Evolutionary conservation across 2,888 invertebrate species (phyloP), one percentile per base, ranked within the genome.

Genomic region (Frankliniella fusca): DNA sequence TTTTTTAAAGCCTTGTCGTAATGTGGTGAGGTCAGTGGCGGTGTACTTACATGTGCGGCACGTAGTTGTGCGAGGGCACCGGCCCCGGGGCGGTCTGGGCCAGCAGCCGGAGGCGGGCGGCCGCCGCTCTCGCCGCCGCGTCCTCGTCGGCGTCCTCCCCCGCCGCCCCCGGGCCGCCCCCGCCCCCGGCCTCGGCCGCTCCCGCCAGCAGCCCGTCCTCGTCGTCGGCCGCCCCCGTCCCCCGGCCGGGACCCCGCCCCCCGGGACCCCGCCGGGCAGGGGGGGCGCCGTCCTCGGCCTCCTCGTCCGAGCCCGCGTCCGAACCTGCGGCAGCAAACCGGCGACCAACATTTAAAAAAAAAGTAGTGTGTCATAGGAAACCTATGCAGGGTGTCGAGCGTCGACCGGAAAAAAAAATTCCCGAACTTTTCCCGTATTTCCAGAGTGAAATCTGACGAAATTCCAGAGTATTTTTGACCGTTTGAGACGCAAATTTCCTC

Each of bases 281-380:
- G 61, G 61, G 70, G 23, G 70, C 70, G 8, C 23, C 70, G 11
- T 76, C 70, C 23, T 76, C 70, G 27, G 23, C 70, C 9, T 76
- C 70, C 27, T 76, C 70, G 23, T 76, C 70, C 0, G 70, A 76
- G 10, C 70, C 70, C 27, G 70, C 70, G 70, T 76, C 70, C 70
- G 70, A 76, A 76, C 70, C 70, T 76, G 27, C 3, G 23, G 70
- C 23, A 54, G 38, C n/a, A n/a, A n/a, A n/a, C n/a, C n/a, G n/a
- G n/a, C n/a, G n/a, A n/a, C n/a, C n/a, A n/a, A n/a, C n/a, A n/a
- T n/a, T n/a, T n/a, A n/a, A n/a, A n/a, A n/a, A n/a, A n/a, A n/a
- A n/a, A n/a, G n/a, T n/a, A n/a, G n/a, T n/a, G n/a, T n/a, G n/a
- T n/a, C n/a, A n/a, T n/a, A n/a, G n/a, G n/a, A n/a, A n/a, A n/a